These are phyloP conservation scores for Mythimna lalbum DNA, from an alignment of 2,888 invertebrate genomes.

Conservation along the genomic window DNA sequence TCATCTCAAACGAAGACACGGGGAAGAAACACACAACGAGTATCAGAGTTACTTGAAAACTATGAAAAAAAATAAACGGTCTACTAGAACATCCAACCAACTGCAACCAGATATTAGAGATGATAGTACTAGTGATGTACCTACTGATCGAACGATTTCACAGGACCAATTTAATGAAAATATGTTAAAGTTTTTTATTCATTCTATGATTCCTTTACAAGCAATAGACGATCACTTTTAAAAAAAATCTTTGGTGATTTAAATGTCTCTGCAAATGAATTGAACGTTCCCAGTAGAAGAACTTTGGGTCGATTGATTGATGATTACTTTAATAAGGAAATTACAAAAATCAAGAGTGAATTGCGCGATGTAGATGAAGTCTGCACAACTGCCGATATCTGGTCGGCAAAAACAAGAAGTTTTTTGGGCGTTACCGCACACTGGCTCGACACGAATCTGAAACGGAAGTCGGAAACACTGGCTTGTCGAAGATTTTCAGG, in stretches of 20 bases:
- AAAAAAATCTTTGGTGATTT: not conserved
- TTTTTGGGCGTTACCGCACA: conserved; percentile 46
- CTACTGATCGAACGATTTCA: too few species aligned
- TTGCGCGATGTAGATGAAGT: conserved; percentile 5
- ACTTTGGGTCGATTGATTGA: conserved; percentile 13
- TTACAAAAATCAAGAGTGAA: conserved; percentile 6
- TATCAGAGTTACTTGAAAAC: too few species aligned
- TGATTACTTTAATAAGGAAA: conserved; percentile 8
- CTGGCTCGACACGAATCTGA: not conserved
- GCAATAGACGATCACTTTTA: not conserved
- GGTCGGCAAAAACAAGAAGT: conserved; percentile 52
- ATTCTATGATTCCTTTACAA: conserved; percentile 3
- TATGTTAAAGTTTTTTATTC: conserved; percentile 4
- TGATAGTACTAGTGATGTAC: too few species aligned
- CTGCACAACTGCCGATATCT: conserved; percentile 8
- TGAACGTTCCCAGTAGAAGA: conserved; percentile 8
- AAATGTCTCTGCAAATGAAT: conserved; percentile 1
- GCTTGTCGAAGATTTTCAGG: conserved; percentile 60
- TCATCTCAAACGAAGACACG: too few species aligned
- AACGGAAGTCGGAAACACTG: conserved; percentile 36
- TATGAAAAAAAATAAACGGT: too few species aligned
- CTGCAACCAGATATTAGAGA: too few species aligned
- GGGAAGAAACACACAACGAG: too few species aligned
- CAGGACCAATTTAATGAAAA: too few species aligned
- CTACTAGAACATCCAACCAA: too few species aligned